phyloP scores from a whole-genome alignment of 92 coral and sea anemone genomes.

The Meandrina meandrites region DNA sequence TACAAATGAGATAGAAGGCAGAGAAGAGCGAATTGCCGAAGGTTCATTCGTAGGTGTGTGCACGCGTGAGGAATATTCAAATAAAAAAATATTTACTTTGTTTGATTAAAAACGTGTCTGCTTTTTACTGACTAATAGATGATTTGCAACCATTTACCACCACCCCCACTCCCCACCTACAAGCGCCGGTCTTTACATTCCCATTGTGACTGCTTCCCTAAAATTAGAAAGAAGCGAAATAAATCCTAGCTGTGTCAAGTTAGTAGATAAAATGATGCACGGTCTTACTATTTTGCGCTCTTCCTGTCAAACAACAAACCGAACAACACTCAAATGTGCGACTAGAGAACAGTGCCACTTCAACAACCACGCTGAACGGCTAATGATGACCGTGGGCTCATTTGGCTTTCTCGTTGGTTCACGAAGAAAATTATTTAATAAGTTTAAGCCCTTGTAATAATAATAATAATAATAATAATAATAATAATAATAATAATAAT shows the following conservation, averaged over 20 bases:
- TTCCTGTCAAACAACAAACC: background rate
- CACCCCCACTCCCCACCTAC: background rate
- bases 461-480: too few species aligned
- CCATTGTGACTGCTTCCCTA: too few species aligned
- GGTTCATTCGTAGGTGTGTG: slow-evolving; percentile 55
- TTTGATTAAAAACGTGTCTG: slow-evolving; percentile 37
- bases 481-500: too few species aligned
- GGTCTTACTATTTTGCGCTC: background rate
- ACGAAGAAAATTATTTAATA: too few species aligned
- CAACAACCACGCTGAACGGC: too few species aligned
- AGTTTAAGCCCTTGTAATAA: background rate
- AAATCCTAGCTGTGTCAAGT: background rate
- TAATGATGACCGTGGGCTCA: too few species aligned
- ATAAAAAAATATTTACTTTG: slow-evolving; percentile 52
- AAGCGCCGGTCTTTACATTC: background rate
- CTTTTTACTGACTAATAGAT: background rate
- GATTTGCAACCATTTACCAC: background rate
- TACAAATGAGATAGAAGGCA: slow-evolving; percentile 63
- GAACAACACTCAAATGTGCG: too few species aligned
- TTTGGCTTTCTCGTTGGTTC: too few species aligned
- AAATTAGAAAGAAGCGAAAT: background rate
- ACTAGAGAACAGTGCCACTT: too few species aligned
- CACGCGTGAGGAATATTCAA: slow-evolving; percentile 45
- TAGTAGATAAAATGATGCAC: background rate
- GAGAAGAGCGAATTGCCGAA: slow-evolving; percentile 37